These are phyloP conservation scores for Orycteropus afer DNA, from an alignment of 2,113 vertebrate species.

Conservation along the genomic window DNA sequence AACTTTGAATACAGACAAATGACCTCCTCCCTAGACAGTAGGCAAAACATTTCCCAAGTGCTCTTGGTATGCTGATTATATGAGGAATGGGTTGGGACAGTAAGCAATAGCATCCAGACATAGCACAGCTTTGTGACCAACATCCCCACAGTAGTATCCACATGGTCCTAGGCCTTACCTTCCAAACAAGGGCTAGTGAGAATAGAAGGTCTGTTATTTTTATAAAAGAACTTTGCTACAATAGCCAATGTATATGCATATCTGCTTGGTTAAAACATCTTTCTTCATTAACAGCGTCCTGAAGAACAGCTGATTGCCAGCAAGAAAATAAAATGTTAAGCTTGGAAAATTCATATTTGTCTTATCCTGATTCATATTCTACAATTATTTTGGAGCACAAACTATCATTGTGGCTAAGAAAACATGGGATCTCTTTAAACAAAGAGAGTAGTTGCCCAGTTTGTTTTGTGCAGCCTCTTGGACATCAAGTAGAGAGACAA, in stretches of 20 bases:
- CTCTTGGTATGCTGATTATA: no score
- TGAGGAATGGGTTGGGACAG: background rate
- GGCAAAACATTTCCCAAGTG: fast-evolving
- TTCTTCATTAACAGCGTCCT: background rate
- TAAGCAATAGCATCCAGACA: background rate
- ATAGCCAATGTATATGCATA: background rate
- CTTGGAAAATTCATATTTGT: background rate
- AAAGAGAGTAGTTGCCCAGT: background rate
- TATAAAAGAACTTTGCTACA: background rate
- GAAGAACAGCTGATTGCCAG: background rate
- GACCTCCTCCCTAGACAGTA: no score
- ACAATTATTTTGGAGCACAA: background rate
- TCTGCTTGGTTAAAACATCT: background rate
- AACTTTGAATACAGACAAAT: background rate
- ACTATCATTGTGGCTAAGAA: background rate
- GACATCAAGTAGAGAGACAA: background rate
- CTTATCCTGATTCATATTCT: background rate
- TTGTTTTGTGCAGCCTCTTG: background rate
- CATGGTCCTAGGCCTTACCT: background rate
- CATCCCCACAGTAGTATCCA: background rate
- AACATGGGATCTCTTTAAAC: background rate
- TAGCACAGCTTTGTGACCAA: background rate
- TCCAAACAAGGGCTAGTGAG: background rate
- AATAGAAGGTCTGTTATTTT: background rate
- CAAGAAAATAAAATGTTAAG: background rate